Evolutionary conservation across 2,888 invertebrate species (phyloP).

Genomic region (Polydrusus tereticollis): DNA sequence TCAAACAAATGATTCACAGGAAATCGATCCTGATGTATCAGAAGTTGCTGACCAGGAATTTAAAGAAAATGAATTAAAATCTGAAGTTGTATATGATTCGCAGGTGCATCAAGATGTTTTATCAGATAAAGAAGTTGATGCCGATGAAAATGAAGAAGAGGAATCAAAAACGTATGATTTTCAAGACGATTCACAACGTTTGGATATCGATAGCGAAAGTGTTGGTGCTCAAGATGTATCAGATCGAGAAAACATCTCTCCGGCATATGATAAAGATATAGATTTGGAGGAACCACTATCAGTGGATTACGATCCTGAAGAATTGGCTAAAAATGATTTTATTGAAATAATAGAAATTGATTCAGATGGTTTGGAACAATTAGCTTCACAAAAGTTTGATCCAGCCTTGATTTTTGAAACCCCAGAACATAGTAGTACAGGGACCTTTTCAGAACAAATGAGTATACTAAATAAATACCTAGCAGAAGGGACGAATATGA

Average conservation of each 20-base stretch:
- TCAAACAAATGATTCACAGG: too few species aligned
- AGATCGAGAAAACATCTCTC: neutral
- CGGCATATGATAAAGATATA: neutral
- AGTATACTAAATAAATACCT: too few species aligned
- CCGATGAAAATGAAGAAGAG: neutral
- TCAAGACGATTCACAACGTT: neutral
- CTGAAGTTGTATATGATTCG: neutral
- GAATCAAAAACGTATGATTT: neutral
- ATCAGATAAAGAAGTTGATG: neutral
- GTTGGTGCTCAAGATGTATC: neutral
- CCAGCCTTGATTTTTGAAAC: neutral
- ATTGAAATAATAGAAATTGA: constrained; percentile 22
- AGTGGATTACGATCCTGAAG: neutral
- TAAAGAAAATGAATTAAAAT: too few species aligned
- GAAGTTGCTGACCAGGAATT: too few species aligned
- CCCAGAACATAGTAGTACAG: neutral
- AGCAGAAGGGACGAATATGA: too few species aligned
- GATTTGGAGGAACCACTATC: neutral
- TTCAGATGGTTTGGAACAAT: constrained; percentile 27
- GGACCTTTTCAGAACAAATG: too few species aligned
- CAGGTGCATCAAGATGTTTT: neutral
- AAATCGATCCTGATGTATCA: too few species aligned
- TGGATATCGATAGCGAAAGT: too few species aligned
- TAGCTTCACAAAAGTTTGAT: constrained; percentile 15
- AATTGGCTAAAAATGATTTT: constrained; percentile 13